Base-by-base conservation (phyloP, 2,888 invertebrate species). In the Leucoptera coffeella region DNA sequence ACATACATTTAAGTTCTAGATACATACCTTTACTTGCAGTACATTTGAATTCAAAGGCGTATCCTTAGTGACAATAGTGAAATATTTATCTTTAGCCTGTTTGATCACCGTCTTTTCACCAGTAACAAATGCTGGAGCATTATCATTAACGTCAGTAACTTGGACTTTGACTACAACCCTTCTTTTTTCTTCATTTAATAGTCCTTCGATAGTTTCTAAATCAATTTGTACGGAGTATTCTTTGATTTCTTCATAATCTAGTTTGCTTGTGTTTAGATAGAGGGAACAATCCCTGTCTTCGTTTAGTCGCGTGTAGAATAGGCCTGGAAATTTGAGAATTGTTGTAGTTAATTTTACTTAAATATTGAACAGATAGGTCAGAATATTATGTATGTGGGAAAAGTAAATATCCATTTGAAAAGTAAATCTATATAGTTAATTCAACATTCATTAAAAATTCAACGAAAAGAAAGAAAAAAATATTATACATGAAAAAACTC, bases 141-240 rank as follows among this genome's bases (percentile, higher is more conserved):
- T 93, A 48, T 95, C 94, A 48, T 95, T 95, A 1, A 88, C 80
- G 50, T 95, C 94, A 0, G 78, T 67, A 0, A 95, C 83, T 35
- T 86, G 83, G 1, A 95, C 78, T 34, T 84, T 83, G 0, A 94
- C 78, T 39, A 77, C 77, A 0, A 88, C 82, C 12, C 76, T 75
- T 39, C 82, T 84, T 34, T 78, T 79, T 21, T 82, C 81, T 1
- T 83, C 83, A 52, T 88, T 89, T 14, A 90, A 79, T 4, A 86
- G 74, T 2, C 89, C 90, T 34, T 86, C 81, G 14, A 87, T 73
- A 0, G 91, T 88, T 36, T 84, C 81, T 1, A 93, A 64, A 38
- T 82, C 79, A 8, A 94, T 75, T 47, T 84, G 82, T 22, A 91
- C 55, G 3, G 77, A 75, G 43, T 89, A 91, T 32, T 80, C 77